A percentile compares a stretch with the other conserved stretches of the same genome.
These are phyloP conservation scores for Drosophila kanapiae DNA, from an alignment of 1,140 invertebrate species.

Conservation along the genomic window DNA sequence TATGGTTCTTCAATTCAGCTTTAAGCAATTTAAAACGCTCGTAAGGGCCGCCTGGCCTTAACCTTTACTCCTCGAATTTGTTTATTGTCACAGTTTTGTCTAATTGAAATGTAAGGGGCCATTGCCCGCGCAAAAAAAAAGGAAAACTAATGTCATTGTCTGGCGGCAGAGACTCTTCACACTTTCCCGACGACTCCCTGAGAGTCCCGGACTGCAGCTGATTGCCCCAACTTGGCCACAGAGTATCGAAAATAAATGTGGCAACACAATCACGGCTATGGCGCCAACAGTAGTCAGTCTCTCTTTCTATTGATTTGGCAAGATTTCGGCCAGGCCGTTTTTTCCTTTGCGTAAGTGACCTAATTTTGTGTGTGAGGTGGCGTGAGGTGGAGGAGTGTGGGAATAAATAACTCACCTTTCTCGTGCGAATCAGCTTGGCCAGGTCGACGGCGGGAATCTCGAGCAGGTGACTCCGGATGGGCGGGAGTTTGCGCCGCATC, in stretches of 20 bases:
- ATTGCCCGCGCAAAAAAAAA: conserved; percentile 12
- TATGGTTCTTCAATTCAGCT: background rate
- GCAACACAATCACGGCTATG: conserved; percentile 40
- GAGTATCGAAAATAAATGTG: conserved; percentile 64
- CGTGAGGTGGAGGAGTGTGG: conserved; percentile 1
- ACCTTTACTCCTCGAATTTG: conserved; percentile 3
- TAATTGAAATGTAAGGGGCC: conserved; percentile 40
- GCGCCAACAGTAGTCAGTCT: conserved; percentile 26
- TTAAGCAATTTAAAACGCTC: conserved; percentile 4
- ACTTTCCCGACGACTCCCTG: conserved; percentile 26
- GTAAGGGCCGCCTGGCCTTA: conserved; percentile 1
- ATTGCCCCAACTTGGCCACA: conserved; percentile 37
- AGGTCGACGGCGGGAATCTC: conserved; percentile 88
- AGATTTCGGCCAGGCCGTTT: conserved; percentile 50
- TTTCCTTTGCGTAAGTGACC: conserved; percentile 63
- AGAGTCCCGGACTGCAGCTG: conserved; percentile 6
- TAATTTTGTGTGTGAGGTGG: conserved; percentile 17
- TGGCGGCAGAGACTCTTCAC: conserved; percentile 39
- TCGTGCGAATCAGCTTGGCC: conserved; percentile 87
- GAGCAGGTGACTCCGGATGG: conserved; percentile 87
- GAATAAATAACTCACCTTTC: conserved; percentile 86
- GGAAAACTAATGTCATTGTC: conserved; percentile 22
- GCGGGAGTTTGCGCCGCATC: conserved; percentile 87
- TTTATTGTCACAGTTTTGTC: conserved; percentile 15
- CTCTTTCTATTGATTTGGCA: conserved; percentile 65